Evolutionary conservation across 2,113 vertebrate species (phyloP).

Genomic region (Polypterus bichir): DNA sequence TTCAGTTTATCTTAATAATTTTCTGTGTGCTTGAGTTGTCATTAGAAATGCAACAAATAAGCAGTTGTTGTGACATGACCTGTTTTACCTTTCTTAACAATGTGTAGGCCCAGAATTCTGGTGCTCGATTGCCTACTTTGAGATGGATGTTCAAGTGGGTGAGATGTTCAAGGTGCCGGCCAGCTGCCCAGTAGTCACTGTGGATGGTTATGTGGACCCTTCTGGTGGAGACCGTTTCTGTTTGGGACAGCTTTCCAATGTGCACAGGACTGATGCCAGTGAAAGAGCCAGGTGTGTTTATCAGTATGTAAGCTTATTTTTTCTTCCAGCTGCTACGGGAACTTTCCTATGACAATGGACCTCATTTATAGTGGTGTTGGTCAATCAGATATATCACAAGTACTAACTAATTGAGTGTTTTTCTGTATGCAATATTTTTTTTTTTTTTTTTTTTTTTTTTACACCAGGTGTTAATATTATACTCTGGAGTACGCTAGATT

Average conservation of each 20-base stretch:
- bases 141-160: constrained; percentile 65
- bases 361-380: no score
- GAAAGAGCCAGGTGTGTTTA: constrained; percentile 53
- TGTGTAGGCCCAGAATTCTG: constrained; percentile 53
- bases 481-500: no score
- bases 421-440: no score
- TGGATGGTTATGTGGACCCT: constrained; percentile 60
- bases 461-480: no score
- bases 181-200: constrained; percentile 51
- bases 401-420: no score
- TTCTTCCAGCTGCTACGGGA: background rate
- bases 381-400: no score
- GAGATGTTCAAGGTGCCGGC: constrained; percentile 63
- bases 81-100: background rate
- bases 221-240: constrained; percentile 58
- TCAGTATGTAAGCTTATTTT: background rate
- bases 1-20: no score
- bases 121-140: constrained; percentile 63
- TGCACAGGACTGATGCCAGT: constrained; percentile 48
- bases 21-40: no score
- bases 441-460: no score
- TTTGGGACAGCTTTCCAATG: constrained; percentile 57
- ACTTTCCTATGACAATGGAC: no score
- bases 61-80: no score
- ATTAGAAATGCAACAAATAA: no score